These are phyloP conservation scores for Intellagama lesueurii DNA, from an alignment of 2,797 vertebrate species.

Conservation along the genomic window DNA sequence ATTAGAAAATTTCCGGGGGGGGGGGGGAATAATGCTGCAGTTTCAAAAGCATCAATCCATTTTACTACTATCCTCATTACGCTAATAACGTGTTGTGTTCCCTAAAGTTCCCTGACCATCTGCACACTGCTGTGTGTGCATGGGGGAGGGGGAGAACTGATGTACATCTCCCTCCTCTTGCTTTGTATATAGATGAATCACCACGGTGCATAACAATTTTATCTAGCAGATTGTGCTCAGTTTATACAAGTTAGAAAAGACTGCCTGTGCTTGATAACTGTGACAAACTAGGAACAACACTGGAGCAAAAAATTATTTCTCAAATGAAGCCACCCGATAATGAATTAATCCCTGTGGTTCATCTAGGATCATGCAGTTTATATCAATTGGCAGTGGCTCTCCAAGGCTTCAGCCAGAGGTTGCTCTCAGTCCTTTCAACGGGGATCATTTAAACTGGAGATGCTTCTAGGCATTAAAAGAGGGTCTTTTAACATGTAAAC, in stretches of 20 bases:
- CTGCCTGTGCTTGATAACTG: not conserved
- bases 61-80: constrained; percentile 17
- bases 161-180: not conserved
- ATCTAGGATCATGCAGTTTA: not conserved
- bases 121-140: not conserved
- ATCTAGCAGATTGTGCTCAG: not conserved
- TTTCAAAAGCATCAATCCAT: not conserved
- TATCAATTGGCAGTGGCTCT: not conserved
- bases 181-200: not conserved
- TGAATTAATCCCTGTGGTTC: too few relatives aligned
- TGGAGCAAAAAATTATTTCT: not conserved
- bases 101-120: not conserved
- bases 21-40: not conserved
- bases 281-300: too few relatives aligned
- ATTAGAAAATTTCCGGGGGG: too few relatives aligned
- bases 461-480: not conserved
- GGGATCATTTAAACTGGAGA: not conserved
- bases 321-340: not conserved
- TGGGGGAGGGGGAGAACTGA: not conserved
- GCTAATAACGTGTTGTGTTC: not conserved
- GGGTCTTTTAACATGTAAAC: not conserved
- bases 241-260: not conserved
- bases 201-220: not conserved
- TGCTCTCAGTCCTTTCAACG: not conserved
- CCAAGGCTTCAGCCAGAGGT: not conserved